Conservation (phyloP, 2,113 vertebrate species). For the Phyllopteryx taeniolatus region DNA sequence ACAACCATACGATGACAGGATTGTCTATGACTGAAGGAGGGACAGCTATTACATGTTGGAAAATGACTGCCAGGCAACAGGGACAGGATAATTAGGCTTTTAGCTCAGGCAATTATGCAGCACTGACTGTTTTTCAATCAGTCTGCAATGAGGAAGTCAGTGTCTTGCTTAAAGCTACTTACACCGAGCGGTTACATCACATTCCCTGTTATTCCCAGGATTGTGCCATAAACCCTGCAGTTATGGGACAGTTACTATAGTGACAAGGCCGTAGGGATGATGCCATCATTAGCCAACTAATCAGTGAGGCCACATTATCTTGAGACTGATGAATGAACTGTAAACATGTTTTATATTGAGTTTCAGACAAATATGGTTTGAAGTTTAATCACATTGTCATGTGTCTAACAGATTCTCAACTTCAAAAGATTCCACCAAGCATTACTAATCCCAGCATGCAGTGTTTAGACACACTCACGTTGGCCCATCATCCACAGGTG, state of each 20-base stretch:
- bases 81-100: slow-evolving; percentile 30
- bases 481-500: slow-evolving; percentile 51
- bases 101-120: slow-evolving; percentile 15
- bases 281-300: slow-evolving; percentile 6
- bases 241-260: slow-evolving; percentile 10
- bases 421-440: neutral
- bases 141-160: slow-evolving; percentile 2
- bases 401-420: neutral
- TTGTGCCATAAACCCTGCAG: neutral
- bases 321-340: neutral
- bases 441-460: neutral
- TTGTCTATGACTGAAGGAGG: slow-evolving; percentile 15
- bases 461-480: slow-evolving; percentile 64
- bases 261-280: slow-evolving; percentile 1
- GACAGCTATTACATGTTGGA: slow-evolving; percentile 25
- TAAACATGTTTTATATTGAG: neutral
- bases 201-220: slow-evolving; percentile 3
- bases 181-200: neutral
- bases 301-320: neutral
- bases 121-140: neutral
- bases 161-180: slow-evolving; percentile 20
- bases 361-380: neutral
- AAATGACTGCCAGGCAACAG: slow-evolving; percentile 10
- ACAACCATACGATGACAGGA: slow-evolving; percentile 16
- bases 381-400: neutral